Conservation (phyloP, 2,888 invertebrate species). For the Ethmia dodecea region DNA sequence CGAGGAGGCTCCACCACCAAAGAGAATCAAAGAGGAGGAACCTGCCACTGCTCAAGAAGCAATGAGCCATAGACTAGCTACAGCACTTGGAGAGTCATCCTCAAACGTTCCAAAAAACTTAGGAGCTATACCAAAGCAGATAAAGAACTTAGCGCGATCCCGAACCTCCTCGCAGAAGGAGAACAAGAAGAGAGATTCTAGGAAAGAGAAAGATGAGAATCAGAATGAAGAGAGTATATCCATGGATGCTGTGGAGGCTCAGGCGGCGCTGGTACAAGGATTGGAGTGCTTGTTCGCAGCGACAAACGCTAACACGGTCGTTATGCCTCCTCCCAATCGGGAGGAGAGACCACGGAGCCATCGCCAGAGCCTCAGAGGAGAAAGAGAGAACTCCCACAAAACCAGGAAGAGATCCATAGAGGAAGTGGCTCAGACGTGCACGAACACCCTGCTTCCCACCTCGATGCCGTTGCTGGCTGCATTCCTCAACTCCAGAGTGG, state of each 20-base stretch:
- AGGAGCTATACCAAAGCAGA: slow-evolving; percentile 85
- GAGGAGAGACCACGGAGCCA: slow-evolving; percentile 56
- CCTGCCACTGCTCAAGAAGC: slow-evolving; percentile 41
- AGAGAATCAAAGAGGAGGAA: slow-evolving; percentile 35
- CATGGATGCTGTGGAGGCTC: slow-evolving; percentile 72
- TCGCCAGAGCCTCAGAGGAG: slow-evolving; percentile 61
- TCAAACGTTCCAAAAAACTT: slow-evolving; percentile 79
- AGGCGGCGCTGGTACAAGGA: slow-evolving; percentile 76
- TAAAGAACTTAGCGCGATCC: slow-evolving; percentile 73
- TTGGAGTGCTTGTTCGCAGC: slow-evolving; percentile 71
- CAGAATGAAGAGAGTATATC: slow-evolving; percentile 60
- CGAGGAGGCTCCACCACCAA: slow-evolving; percentile 44
- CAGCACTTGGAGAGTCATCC: slow-evolving; percentile 61
- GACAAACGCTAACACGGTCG: slow-evolving; percentile 68
- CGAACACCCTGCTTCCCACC: slow-evolving; percentile 80
- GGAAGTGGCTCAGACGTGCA: slow-evolving; percentile 81
- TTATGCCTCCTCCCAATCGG: slow-evolving; percentile 62
- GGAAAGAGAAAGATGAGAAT: slow-evolving; percentile 63
- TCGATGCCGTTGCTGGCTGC: slow-evolving; percentile 80
- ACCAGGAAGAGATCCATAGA: slow-evolving; percentile 73
- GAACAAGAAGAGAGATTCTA: slow-evolving; percentile 71
- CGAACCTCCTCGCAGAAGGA: slow-evolving; percentile 78
- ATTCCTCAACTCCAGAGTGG: slow-evolving; percentile 79
- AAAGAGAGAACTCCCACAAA: slow-evolving; percentile 61
- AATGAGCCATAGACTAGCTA: slow-evolving; percentile 47